Base-by-base conservation (phyloP, 92 coral and sea anemone species). In the Blastomussa wellsi region DNA sequence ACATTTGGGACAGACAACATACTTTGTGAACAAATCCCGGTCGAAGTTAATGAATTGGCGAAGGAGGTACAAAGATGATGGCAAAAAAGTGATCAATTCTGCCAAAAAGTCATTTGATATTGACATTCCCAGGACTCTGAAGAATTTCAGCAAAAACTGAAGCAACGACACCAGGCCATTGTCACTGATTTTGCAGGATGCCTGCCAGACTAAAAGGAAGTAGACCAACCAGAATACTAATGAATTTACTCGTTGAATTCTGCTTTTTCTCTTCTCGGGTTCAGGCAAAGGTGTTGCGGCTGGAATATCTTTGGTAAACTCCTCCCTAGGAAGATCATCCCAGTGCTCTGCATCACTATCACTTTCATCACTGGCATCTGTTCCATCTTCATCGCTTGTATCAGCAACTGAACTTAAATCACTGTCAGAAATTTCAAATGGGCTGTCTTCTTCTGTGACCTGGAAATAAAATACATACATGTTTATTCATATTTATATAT, bases 151-250 rank as follows among this genome's bases (percentile, higher is more conserved):
- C 29, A 93, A 26, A 65, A 93, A 93, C 33, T 77, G 70, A 0
- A 90, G 88, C 33, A 90, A 59, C 95, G 93, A 93, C 11, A 77
- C 93, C 83, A 93, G 55, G 19, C 92, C 93, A 90, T 93, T 93
- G 85, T 90, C 95, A 60, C 91, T 88, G 6, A 88, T 28, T 24
- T 84, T 52, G 57, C 88, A 89, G 0, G 86, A 13, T 7, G 82
- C 67, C 67, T 89, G 92, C 92, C 92, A 89, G 3, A 89, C 26
- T 1, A 89, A 71, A 7, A 84, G 88, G 38, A 89, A 89, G 53
- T 89, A 89, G 10, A 84, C 92, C 55, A 89, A 65, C 92, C 92
- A 89, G 66, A 89, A 84, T 19, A 89, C 86, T 52, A 89, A n/a
- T 0, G 86, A 28, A 83, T 84, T 84, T 5, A 84, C 88, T 60